A percentile compares a stretch with the other conserved stretches of the same genome.
Evolutionary conservation across 2,888 invertebrate genomes (phyloP).

Genomic region (Nomada ferruginata): DNA sequence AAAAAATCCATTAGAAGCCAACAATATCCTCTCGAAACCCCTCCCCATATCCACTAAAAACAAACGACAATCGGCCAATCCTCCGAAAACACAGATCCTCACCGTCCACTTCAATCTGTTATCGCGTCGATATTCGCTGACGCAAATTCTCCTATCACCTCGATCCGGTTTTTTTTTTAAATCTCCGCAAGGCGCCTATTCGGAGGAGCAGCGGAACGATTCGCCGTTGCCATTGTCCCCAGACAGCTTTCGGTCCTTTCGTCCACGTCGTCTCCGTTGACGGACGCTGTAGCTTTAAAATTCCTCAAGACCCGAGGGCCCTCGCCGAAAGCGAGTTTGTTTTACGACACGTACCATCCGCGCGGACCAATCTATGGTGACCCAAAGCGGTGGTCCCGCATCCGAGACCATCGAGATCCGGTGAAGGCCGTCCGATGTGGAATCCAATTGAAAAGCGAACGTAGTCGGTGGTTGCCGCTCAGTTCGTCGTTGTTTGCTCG

Average conservation of each 20-base stretch:
- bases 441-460: conserved; percentile 82
- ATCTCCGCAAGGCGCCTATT: background rate
- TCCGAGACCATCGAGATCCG: conserved; percentile 66
- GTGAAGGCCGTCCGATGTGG: conserved; percentile 78
- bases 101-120: conserved; percentile 4
- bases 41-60: background rate
- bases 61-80: background rate
- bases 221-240: conserved; percentile 20
- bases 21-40: background rate
- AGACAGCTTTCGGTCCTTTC: conserved; percentile 1
- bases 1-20: too few species aligned
- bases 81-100: background rate
- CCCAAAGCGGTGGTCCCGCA: conserved; percentile 50
- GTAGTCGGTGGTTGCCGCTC: conserved; percentile 72
- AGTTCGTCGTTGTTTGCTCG: conserved; percentile 78
- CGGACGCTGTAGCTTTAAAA: conserved; percentile 10
- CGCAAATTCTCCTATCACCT: conserved; percentile 45
- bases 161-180: conserved; percentile 29
- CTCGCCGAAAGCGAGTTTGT: conserved; percentile 20
- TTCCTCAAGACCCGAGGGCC: conserved; percentile 34
- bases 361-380: conserved; percentile 39
- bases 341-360: conserved; percentile 54
- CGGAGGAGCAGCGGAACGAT: conserved; percentile 2
- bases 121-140: conserved; percentile 45
- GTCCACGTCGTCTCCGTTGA: background rate